Conservation (phyloP, 2,888 invertebrate genomes). For the Pantelozetes paolii region DNA sequence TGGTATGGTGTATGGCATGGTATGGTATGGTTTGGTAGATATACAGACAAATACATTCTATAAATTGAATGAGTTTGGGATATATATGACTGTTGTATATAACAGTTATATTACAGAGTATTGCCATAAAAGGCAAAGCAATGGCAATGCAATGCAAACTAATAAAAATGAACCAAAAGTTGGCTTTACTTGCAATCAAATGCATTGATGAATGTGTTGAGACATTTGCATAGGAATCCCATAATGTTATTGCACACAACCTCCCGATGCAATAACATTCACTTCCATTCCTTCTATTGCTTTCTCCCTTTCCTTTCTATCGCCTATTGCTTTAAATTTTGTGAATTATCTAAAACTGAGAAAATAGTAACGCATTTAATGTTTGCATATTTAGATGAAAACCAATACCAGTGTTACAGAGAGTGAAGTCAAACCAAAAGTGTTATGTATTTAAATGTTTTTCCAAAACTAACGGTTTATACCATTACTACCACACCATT, state of each 20-base stretch:
- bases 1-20: background rate
- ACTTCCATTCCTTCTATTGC: background rate
- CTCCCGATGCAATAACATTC: slow-evolving; percentile 9
- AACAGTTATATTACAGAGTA: slow-evolving; percentile 16
- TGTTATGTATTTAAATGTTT: background rate
- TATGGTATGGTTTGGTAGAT: background rate
- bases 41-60: slow-evolving; percentile 14
- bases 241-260: slow-evolving; percentile 21
- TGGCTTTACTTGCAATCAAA: slow-evolving; percentile 17
- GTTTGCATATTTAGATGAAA: background rate
- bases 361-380: background rate
- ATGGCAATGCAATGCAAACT: slow-evolving; percentile 30
- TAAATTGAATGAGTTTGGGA: background rate
- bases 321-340: no score
- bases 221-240: slow-evolving; percentile 31
- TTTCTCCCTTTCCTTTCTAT: background rate
- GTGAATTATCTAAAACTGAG: no score
- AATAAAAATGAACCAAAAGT: slow-evolving; percentile 31
- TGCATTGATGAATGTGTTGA: slow-evolving; percentile 26
- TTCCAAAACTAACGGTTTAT: background rate
- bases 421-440: background rate
- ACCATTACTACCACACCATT: background rate
- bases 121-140: slow-evolving; percentile 25
- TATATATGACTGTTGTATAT: background rate
- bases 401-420: background rate